Conservation (phyloP, 2,888 invertebrate species). For the Ochlodes sylvanus region DNA sequence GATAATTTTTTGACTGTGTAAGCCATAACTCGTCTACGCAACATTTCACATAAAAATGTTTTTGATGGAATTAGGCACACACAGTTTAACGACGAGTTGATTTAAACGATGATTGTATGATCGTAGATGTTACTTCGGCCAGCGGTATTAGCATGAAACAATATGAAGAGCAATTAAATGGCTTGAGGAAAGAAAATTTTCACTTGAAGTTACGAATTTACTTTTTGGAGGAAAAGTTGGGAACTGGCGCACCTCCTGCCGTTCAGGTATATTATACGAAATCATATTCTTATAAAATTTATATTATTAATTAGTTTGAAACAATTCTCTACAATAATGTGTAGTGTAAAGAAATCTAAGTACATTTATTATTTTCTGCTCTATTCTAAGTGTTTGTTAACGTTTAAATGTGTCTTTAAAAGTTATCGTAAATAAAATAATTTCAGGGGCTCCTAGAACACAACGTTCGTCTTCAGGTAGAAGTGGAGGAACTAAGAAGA, state of each 20-base stretch:
- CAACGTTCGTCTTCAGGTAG: conserved; percentile 86
- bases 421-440: conserved; percentile 73
- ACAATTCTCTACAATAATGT: too few relatives aligned
- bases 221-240: conserved; percentile 94
- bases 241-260: conserved; percentile 86
- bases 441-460: conserved; percentile 77
- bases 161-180: conserved; percentile 93
- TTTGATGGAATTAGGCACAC: too few relatives aligned
- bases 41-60: too few relatives aligned
- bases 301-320: too few relatives aligned
- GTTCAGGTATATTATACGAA: conserved; percentile 85
- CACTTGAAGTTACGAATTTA: conserved; percentile 95
- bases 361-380: too few relatives aligned
- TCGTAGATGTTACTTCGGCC: conserved; percentile 69
- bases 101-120: conserved; percentile 15
- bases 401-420: too few relatives aligned
- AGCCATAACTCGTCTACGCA: too few relatives aligned
- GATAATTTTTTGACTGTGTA: too few relatives aligned
- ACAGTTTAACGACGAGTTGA: not conserved
- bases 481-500: conserved; percentile 90
- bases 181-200: conserved; percentile 95
- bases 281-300: too few relatives aligned
- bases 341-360: too few relatives aligned
- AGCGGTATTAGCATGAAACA: conserved; percentile 94
- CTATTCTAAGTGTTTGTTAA: too few relatives aligned